Conservation (phyloP, 2,797 vertebrate genomes). For the Tarsius wallacei region DNA sequence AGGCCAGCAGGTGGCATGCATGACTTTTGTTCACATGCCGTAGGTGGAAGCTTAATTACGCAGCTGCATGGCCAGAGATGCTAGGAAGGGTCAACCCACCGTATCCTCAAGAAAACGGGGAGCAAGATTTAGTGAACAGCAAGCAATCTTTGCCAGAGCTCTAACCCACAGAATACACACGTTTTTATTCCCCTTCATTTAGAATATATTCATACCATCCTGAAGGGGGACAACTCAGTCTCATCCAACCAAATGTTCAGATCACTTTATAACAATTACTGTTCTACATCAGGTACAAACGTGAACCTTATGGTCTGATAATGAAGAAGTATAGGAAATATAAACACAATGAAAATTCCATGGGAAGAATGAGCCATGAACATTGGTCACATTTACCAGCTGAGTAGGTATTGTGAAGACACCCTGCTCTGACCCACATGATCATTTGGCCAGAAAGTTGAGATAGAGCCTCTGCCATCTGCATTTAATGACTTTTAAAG, state of each 20-base stretch:
- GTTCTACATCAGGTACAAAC: neutral
- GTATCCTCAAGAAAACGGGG: neutral
- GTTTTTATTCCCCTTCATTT: neutral
- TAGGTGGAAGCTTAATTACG: neutral
- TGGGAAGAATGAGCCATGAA: neutral
- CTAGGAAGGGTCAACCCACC: neutral
- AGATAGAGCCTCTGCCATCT: neutral
- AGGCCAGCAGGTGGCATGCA: neutral
- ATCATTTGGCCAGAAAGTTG: neutral
- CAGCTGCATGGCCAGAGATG: neutral
- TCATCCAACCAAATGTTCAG: neutral
- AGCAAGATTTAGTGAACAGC: neutral
- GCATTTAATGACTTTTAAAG: neutral
- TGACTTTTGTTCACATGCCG: neutral
- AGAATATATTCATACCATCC: neutral
- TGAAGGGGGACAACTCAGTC: neutral
- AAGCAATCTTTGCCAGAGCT: neutral
- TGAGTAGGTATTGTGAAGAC: neutral
- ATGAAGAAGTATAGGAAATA: too few relatives aligned
- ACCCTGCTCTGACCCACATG: neutral
- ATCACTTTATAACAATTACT: neutral
- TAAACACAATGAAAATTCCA: neutral
- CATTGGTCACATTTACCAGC: neutral
- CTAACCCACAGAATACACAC: neutral
- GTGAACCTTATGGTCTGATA: neutral